A percentile compares a stretch with the other conserved stretches of the same genome.
Conservation (phyloP, 2,888 invertebrate species). For the Nemotelus pantherinus region DNA sequence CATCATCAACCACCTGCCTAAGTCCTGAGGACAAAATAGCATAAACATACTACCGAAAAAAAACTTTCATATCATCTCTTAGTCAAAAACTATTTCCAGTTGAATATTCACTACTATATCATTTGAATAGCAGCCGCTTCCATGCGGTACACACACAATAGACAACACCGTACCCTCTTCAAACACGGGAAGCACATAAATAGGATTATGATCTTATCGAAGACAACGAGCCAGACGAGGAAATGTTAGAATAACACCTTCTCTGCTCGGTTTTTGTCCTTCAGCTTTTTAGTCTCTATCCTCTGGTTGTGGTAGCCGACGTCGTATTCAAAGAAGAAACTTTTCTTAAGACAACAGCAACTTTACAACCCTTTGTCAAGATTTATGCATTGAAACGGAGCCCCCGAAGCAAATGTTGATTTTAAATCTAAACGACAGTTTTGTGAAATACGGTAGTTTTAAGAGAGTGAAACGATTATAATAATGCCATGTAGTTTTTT, state of each 20-base stretch:
- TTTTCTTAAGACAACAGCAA: constrained; percentile 48
- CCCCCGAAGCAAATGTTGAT: constrained; percentile 25
- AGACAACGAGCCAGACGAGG: constrained; percentile 56
- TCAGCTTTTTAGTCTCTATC: background rate
- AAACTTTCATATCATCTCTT: no score
- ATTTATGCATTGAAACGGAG: constrained; percentile 39
- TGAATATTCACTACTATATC: background rate
- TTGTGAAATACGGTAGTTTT: background rate
- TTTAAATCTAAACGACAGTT: constrained; percentile 37
- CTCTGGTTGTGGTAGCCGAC: background rate
- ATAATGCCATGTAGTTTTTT: background rate
- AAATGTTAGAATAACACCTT: constrained; percentile 62
- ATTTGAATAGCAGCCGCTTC: background rate
- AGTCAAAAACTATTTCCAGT: background rate
- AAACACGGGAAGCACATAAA: constrained; percentile 61
- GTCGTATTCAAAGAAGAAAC: constrained; percentile 32
- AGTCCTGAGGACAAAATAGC: no score
- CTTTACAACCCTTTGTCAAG: constrained; percentile 50
- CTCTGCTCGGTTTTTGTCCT: constrained; percentile 49
- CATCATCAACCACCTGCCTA: no score
- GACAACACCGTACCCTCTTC: constrained; percentile 46
- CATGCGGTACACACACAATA: constrained; percentile 11
- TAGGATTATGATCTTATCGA: constrained; percentile 66
- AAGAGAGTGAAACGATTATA: background rate
- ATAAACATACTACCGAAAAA: no score